Conservation (phyloP, 2,888 invertebrate species). For the Drosophila neotestacea region DNA sequence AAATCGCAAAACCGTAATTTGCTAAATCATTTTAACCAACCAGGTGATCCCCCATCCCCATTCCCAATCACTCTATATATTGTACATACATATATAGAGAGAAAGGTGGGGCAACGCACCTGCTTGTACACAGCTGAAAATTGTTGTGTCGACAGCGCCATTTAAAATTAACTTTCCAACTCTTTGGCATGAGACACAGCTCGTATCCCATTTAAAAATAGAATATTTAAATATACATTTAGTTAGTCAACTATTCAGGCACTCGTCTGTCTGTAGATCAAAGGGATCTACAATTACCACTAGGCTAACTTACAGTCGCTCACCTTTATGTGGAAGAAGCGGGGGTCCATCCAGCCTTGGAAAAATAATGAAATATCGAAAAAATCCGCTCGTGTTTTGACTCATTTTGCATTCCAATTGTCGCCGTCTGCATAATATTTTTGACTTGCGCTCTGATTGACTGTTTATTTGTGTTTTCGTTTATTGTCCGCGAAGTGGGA, state of each 20-base stretch:
- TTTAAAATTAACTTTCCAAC: constrained; percentile 54
- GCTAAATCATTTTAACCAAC: constrained; percentile 2
- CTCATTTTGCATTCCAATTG: constrained; percentile 72
- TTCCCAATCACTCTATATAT: background rate
- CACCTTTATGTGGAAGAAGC: background rate
- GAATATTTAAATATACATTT: constrained; percentile 17
- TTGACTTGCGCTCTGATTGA: constrained; percentile 38
- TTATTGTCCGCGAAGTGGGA: constrained; percentile 71
- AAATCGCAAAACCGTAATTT: background rate
- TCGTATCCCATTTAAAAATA: constrained; percentile 16
- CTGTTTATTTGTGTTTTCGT: constrained; percentile 51
- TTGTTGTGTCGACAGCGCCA: constrained; percentile 42
- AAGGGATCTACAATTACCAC: constrained; percentile 39
- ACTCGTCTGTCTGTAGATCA: constrained; percentile 37
- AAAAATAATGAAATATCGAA: constrained; percentile 40
- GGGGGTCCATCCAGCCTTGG: constrained; percentile 43
- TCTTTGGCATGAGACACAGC: constrained; percentile 25
- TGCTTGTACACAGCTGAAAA: constrained; percentile 55
- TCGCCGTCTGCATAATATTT: constrained; percentile 28
- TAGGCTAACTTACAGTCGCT: constrained; percentile 40
- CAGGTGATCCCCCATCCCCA: constrained; percentile 8
- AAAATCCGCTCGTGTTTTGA: constrained; percentile 48
- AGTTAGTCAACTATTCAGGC: constrained; percentile 9
- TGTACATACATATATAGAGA: background rate
- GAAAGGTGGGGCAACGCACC: constrained; percentile 36